A percentile compares a stretch with the other conserved stretches of the same genome.
Conservation (phyloP, 2,888 invertebrate species). For the Cryptophagus acutangulus region DNA sequence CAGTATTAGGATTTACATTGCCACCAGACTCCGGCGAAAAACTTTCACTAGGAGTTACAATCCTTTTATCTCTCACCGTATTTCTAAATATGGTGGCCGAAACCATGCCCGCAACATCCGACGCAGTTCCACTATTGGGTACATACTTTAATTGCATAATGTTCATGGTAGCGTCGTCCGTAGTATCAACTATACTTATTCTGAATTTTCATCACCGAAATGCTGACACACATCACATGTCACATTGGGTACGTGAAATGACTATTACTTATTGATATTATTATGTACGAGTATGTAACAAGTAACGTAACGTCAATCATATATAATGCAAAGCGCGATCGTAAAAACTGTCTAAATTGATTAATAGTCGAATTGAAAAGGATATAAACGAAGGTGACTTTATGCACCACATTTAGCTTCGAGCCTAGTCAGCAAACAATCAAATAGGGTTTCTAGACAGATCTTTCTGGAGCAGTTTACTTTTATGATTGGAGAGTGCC, state of each 20-base stretch:
- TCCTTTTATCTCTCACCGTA: slow-evolving; percentile 94
- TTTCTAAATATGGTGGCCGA: slow-evolving; percentile 97
- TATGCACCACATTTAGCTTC: too few species aligned
- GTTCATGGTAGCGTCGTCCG: slow-evolving; percentile 99
- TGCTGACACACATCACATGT: slow-evolving; percentile 95
- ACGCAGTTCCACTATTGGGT: slow-evolving; percentile 81
- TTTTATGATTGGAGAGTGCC: too few species aligned
- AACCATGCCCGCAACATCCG: slow-evolving; percentile 87
- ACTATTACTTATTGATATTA: too few species aligned
- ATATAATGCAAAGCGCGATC: too few species aligned
- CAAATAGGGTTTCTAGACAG: too few species aligned
- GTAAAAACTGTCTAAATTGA: too few species aligned
- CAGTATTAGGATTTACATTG: slow-evolving; percentile 94
- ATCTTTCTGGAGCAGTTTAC: too few species aligned
- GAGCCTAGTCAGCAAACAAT: too few species aligned
- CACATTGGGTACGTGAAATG: slow-evolving; percentile 92
- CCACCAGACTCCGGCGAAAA: slow-evolving; percentile 98
- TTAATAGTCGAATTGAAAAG: too few species aligned
- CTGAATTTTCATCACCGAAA: slow-evolving; percentile 97
- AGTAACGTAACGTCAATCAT: too few species aligned
- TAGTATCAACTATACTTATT: slow-evolving; percentile 95
- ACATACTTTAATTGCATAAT: slow-evolving; percentile 99
- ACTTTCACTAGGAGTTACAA: slow-evolving; percentile 91
- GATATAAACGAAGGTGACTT: too few species aligned
- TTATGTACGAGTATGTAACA: too few species aligned